Conservation (phyloP, 2,797 vertebrate species). For the Oreortyx pictus region DNA sequence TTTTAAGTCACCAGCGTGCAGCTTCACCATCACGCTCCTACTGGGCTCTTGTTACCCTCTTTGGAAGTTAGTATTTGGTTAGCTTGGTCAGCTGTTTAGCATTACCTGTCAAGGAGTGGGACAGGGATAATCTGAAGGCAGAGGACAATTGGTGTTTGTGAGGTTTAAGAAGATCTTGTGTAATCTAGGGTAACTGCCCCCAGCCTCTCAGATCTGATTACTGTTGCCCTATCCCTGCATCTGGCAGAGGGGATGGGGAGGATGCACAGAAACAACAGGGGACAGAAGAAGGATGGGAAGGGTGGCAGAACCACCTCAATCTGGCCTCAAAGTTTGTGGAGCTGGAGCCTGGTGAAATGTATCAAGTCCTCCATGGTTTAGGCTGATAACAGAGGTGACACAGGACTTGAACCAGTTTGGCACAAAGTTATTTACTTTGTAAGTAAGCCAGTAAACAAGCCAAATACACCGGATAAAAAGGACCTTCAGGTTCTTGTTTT, state of each 20-base stretch:
- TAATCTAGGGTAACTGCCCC: not conserved
- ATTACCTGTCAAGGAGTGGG: not conserved
- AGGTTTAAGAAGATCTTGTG: not conserved
- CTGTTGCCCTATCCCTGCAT: not conserved
- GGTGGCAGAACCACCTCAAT: not conserved
- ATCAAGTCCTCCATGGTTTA: not conserved
- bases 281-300: not conserved
- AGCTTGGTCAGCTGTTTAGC: not conserved
- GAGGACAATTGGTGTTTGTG: accelerated
- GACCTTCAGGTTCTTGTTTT: not conserved
- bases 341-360: not conserved
- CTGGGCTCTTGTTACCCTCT: not conserved
- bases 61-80: not conserved
- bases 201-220: not conserved
- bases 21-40: not conserved
- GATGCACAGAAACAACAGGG: accelerated
- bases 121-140: not conserved
- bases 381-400: not conserved
- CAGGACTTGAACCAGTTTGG: not conserved
- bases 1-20: accelerated
- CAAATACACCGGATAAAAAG: not conserved
- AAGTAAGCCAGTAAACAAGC: not conserved
- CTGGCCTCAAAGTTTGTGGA: not conserved
- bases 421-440: not conserved
- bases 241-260: not conserved